phyloP scores from a whole-genome alignment of 1,140 invertebrate species.

The Euborellia annulipes region DNA sequence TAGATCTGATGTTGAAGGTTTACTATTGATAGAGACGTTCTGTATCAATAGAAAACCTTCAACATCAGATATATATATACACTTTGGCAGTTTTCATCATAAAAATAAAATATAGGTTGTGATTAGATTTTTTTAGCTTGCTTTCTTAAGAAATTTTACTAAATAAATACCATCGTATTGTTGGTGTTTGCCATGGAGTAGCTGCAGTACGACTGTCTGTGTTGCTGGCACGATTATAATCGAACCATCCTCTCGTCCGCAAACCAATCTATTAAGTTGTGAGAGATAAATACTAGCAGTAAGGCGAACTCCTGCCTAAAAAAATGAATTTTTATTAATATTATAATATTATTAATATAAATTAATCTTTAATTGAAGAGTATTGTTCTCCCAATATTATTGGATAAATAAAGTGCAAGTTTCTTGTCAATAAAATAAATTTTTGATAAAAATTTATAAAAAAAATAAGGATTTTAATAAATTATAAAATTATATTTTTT shows the following conservation, averaged over 20 bases:
- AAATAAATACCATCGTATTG: conserved; percentile 73
- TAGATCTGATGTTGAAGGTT: no score
- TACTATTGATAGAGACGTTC: no score
- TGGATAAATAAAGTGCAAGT: no score
- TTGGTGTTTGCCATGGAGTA: conserved; percentile 80
- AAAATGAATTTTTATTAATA: background rate
- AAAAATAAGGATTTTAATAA: conserved; percentile 6
- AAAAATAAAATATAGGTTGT: no score
- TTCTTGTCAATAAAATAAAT: no score
- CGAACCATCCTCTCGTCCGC: conserved; percentile 88
- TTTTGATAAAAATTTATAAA: no score
- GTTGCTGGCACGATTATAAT: conserved; percentile 95
- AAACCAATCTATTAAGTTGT: conserved; percentile 80
- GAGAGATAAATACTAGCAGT: conserved; percentile 88
- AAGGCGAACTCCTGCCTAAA: conserved; percentile 45
- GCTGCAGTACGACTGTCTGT: conserved; percentile 84
- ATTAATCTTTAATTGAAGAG: conserved; percentile 3
- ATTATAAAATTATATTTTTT: background rate
- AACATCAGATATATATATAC: no score
- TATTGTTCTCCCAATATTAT: no score
- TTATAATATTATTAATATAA: conserved; percentile 17
- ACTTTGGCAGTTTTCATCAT: no score
- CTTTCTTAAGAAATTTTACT: no score
- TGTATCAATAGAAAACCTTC: no score
- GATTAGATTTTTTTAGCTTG: no score